Base-by-base conservation (phyloP, 2,797 vertebrate genomes). In the Tangara arthus region DNA sequence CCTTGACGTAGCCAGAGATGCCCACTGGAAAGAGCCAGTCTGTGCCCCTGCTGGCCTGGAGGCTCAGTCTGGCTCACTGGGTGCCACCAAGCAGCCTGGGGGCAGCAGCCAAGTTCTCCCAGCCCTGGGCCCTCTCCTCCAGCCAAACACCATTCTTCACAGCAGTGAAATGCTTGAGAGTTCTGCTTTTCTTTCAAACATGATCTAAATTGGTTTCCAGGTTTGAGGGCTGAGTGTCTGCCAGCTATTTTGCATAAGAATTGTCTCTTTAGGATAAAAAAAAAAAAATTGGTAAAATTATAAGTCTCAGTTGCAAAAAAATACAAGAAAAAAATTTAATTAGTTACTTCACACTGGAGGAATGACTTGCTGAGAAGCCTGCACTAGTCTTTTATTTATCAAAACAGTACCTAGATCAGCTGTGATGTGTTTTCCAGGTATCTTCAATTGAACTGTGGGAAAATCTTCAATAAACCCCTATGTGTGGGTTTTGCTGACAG, bases 71-170 rank as follows among this genome's bases (percentile, higher is more conserved):
- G 52, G 15, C 64, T 81, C 50, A 11, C 27, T 1, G 3, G 30
- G 30, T 63, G 4, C 32, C 5, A 12, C 59, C 0, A 0, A 76
- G 24, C 46, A 27, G 7, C 11, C 35, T 2, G 1, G 16, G 17
- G 34, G 39, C 19, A 73, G 69, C 30, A 71, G 49, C 52, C 1
- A 3, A 16, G 3, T 24, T 47, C 41, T 59, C 44, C 42, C 46
- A 65, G 70, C 59, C 24, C 46, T 50, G 27, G 53, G 69, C 19
- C 8, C 23, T 79, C 50, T 76, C 22, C 34, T 72, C 37, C 39
- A 81, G 53, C 65, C 65, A 93, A 81, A 42, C 24, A 28, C 18
- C 3, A 5, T 64, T 87, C 34, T 72, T 50, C 56, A 55, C 52
- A 73, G 1, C 7, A 20, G 13, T 56, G 23, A 12, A 16, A 9